Evolutionary conservation across 2,113 vertebrate genomes (phyloP), one percentile per base, ranked within the genome.

Genomic region (Muscicapa adusta): DNA sequence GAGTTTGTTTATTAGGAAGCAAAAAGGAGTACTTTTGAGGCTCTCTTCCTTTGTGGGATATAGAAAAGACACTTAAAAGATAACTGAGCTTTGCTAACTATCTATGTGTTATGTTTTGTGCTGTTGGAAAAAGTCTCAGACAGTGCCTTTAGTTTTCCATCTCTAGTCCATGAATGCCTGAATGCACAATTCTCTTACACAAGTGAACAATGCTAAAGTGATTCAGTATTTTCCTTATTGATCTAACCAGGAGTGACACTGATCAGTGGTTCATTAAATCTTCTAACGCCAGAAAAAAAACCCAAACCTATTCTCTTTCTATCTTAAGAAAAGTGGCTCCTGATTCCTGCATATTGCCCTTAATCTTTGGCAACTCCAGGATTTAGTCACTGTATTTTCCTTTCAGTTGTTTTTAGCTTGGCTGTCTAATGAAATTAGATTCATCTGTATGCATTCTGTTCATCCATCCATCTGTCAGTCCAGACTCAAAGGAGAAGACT

Each of bases 201-300:
- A 93, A 47, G 22, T 29, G 50, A 65, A 36, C 28, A 86, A 73
- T 68, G 26, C 36, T 88, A 43, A 94, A 91, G 34, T 45, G n/a
- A 63, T 88, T 88, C 63, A 50, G 29, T 85, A 76, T 61, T 96
- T 96, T 91, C 28, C 45, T 83, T 89, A 88, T 62, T 96, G 96
- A 94, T 86, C 87, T 94, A 96, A 96, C 74, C 89, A 93, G 81
- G 80, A 94, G 51, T 92, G 91, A 96, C 71, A 67, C 86, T 95
- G 76, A 80, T 83, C 42, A 54, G 74, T 3, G 0, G 19, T 73
- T 97, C 54, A 62, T 82, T 93, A 89, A 85, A 86, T 72, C 68
- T 96, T 96, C 92, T 89, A 88, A 79, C n/a, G 65, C 60, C 29
- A 81, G 81, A n/a, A 91, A 88, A 96, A 92, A 10, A 91, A 42